Percentiles rank a stretch among this genome's conserved stretches.
phyloP scores from a whole-genome alignment of 2,113 vertebrate species.

The Anarrhichthys ocellatus region DNA sequence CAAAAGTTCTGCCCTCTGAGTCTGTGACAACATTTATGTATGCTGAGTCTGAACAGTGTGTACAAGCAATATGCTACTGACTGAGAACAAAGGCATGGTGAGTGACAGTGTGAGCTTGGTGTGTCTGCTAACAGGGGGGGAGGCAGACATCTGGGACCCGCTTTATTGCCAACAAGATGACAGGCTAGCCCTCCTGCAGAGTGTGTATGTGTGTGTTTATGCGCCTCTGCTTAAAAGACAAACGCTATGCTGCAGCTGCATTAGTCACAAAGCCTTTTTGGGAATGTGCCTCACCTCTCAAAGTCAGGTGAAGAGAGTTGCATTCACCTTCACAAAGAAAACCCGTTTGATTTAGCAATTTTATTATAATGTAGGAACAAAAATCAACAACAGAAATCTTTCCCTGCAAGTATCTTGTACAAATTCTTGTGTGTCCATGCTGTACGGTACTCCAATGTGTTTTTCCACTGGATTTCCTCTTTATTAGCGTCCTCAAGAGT shows the following conservation, averaged over 20 bases:
- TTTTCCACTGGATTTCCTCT: conserved; percentile 30
- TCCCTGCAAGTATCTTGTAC: not conserved
- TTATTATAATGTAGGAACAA: not conserved
- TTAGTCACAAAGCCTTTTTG: conserved; percentile 26
- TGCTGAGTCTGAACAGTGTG: conserved; percentile 8
- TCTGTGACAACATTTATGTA: conserved; percentile 8
- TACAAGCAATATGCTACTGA: conserved; percentile 32
- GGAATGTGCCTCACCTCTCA: conserved; percentile 2
- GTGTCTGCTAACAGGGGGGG: conserved; percentile 41
- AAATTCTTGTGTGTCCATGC: not conserved
- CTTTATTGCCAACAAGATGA: conserved; percentile 57
- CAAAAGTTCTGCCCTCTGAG: not conserved
- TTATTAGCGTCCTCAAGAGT: conserved; percentile 3
- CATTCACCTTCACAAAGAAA: not conserved
- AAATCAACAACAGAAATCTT: not conserved
- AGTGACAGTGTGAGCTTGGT: conserved; percentile 43
- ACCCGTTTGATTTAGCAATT: not conserved
- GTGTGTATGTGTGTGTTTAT: conserved; percentile 30
- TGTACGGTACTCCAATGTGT: not conserved
- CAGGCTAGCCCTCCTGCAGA: conserved; percentile 56
- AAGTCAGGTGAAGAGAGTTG: conserved; percentile 6
- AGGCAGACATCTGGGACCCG: conserved; percentile 66
- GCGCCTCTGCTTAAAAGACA: conserved; percentile 50
- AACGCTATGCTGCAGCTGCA: conserved; percentile 48
- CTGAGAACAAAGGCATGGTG: conserved; percentile 58